Evolutionary conservation across 2,113 vertebrate species (phyloP).

Genomic region (Diadophis punctatus): DNA sequence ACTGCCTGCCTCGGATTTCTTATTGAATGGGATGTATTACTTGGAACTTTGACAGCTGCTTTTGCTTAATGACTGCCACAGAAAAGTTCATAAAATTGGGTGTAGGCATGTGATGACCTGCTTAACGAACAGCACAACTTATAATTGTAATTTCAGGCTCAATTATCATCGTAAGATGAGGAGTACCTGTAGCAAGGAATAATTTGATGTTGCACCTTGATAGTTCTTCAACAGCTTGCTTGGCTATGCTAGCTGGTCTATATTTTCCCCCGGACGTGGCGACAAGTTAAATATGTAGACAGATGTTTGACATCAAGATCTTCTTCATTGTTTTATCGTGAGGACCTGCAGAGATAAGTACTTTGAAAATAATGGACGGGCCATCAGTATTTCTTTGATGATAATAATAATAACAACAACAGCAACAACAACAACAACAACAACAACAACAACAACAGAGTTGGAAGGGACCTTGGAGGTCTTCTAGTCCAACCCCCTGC

Average conservation of each 20-base stretch:
- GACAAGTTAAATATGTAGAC: background rate
- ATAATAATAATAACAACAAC: too few relatives aligned
- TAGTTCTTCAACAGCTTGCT: too few relatives aligned
- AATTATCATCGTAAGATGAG: background rate
- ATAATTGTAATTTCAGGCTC: background rate
- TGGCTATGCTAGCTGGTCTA: background rate
- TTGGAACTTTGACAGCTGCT: too few relatives aligned
- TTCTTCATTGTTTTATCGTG: background rate
- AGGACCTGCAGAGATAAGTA: background rate
- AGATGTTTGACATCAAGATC: constrained; percentile 32
- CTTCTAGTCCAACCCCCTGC: too few relatives aligned
- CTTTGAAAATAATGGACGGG: background rate
- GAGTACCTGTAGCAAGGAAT: background rate
- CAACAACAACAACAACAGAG: too few relatives aligned
- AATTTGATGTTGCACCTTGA: background rate
- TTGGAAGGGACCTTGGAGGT: too few relatives aligned
- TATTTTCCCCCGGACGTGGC: background rate
- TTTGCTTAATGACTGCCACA: background rate
- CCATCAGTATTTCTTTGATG: constrained; percentile 47
- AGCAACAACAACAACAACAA: too few relatives aligned
- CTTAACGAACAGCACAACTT: background rate
- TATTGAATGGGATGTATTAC: too few relatives aligned
- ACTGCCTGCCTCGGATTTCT: too few relatives aligned
- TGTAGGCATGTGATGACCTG: background rate
- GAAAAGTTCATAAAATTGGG: background rate